Evolutionary conservation across 2,113 vertebrate genomes (phyloP).

Genomic region (Sphyrna mokarran): DNA sequence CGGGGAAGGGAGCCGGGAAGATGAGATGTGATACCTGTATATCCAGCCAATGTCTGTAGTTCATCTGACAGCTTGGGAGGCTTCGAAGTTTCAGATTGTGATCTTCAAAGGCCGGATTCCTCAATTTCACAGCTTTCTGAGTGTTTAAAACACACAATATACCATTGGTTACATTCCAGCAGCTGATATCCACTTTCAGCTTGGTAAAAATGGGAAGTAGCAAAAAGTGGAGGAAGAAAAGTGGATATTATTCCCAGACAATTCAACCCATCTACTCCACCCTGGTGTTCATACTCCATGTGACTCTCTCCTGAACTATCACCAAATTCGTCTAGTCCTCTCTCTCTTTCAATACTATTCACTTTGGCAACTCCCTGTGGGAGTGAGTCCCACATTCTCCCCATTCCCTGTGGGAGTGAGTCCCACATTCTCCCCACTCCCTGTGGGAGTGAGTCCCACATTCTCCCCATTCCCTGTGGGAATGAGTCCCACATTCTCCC

Average conservation of each 20-base stretch:
- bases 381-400: not conserved
- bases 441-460: too few relatives aligned
- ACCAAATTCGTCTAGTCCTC: not conserved
- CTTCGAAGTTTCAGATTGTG: not conserved
- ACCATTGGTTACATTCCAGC: not conserved
- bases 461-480: too few relatives aligned
- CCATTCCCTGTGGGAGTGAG: not conserved
- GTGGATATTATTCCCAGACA: not conserved
- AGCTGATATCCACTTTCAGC: not conserved
- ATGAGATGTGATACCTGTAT: slow-evolving; percentile 13
- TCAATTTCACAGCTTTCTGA: slow-evolving; percentile 37
- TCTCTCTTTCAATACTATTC: not conserved
- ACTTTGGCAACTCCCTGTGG: too few relatives aligned
- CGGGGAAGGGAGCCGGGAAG: not conserved
- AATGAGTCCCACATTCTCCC: too few relatives aligned
- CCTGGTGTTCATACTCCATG: not conserved
- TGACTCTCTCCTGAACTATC: not conserved
- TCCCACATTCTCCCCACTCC: too few relatives aligned
- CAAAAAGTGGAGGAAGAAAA: not conserved
- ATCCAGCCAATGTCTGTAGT: slow-evolving; percentile 37
- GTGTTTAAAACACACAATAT: not conserved
- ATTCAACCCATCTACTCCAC: not conserved
- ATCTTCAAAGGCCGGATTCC: slow-evolving; percentile 34
- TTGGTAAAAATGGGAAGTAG: not conserved
- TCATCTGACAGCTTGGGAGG: not conserved